A percentile compares a stretch with the other conserved stretches of the same genome.
phyloP scores from a whole-genome alignment of 92 coral and sea anemone genomes.

The Heliopora coerulea region DNA sequence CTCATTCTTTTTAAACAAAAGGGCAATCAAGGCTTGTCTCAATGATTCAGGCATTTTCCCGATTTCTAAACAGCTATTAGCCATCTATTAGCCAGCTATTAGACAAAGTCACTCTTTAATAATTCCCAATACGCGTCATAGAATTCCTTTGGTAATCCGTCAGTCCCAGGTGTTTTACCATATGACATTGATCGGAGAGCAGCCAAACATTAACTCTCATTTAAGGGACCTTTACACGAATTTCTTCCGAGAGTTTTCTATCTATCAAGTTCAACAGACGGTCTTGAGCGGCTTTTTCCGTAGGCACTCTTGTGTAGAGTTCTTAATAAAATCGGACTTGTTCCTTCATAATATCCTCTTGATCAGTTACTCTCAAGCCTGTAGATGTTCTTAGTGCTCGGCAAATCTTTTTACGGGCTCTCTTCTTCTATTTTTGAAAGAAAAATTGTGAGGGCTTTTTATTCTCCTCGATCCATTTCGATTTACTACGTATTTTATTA shows the following conservation, averaged over 20 bases:
- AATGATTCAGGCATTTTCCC: neutral
- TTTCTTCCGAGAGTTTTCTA: neutral
- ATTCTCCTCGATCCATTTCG: constrained; percentile 27
- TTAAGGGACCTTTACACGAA: constrained; percentile 26
- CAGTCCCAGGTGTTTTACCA: constrained; percentile 32
- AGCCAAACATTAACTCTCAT: constrained; percentile 16
- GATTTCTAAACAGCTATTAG: neutral
- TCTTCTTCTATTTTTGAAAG: constrained; percentile 2
- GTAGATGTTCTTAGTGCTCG: neutral
- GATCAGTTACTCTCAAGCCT: neutral
- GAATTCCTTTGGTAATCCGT: constrained; percentile 43
- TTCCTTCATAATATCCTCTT: constrained; percentile 3
- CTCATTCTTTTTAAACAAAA: constrained; percentile 32
- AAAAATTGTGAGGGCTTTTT: constrained; percentile 26
- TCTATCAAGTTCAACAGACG: neutral
- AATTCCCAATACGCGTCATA: constrained; percentile 20
- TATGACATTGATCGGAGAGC: neutral
- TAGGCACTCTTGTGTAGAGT: neutral
- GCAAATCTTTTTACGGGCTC: neutral
- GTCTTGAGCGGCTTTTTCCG: neutral
- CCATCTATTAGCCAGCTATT: neutral
- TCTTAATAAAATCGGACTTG: constrained; percentile 12
- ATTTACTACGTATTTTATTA: neutral
- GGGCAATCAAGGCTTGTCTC: constrained; percentile 20
- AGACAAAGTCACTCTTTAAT: neutral